Evolutionary conservation across 2,113 vertebrate genomes (phyloP).

Genomic region (Monarcha castaneiventris): DNA sequence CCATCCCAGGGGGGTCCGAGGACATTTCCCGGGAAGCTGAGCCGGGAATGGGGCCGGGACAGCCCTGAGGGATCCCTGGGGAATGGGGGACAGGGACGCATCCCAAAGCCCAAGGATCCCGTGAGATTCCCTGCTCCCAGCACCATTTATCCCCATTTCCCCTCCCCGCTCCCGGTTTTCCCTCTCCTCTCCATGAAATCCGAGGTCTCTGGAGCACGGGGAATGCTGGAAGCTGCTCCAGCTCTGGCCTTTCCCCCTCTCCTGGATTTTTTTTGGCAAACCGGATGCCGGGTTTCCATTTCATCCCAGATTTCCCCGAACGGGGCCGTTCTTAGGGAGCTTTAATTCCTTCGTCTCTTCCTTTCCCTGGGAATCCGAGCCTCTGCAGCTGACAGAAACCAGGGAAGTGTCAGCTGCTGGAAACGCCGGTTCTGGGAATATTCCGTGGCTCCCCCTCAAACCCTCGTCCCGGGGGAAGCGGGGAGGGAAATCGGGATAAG

Average conservation of each 20-base stretch:
- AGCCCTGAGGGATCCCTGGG: background rate
- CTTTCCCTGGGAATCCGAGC: background rate
- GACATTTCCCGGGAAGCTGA: background rate
- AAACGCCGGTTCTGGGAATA: background rate
- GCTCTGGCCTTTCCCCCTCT: accelerated
- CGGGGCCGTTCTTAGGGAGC: background rate
- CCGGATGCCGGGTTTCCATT: background rate
- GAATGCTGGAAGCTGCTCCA: background rate
- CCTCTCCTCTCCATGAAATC: background rate
- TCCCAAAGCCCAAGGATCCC: background rate
- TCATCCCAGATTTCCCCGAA: background rate
- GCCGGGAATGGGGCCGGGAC: background rate
- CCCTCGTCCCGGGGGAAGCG: background rate
- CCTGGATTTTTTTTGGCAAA: background rate
- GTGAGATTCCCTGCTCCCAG: accelerated
- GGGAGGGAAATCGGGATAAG: background rate
- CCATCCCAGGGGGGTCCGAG: background rate
- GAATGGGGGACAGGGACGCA: background rate
- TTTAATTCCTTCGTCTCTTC: background rate
- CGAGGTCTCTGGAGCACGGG: accelerated
- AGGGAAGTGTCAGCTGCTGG: background rate
- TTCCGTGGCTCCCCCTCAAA: background rate
- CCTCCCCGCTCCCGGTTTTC: background rate
- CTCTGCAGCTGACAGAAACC: background rate
- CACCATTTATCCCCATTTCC: accelerated